Percentiles rank a stretch among this genome's conserved stretches.
Evolutionary conservation across 2,113 vertebrate species (phyloP).

Genomic region (Cairina moschata): DNA sequence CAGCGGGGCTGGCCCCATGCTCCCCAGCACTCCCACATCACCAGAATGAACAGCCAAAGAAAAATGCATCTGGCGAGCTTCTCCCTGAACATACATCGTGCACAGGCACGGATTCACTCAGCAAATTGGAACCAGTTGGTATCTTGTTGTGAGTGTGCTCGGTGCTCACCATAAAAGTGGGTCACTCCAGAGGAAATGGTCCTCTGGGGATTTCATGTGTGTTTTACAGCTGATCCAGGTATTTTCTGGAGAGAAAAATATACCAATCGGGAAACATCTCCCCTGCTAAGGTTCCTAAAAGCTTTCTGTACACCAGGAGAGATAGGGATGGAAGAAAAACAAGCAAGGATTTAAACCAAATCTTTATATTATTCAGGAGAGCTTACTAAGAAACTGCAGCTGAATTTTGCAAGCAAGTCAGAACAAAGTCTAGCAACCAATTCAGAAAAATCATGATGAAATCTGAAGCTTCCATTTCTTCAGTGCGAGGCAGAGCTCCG

Average conservation of each 20-base stretch:
- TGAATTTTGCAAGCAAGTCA: not conserved
- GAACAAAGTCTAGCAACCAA: not conserved
- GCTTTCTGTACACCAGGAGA: not conserved
- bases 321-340: not conserved
- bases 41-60: not conserved
- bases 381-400: not conserved
- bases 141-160: not conserved
- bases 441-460: not conserved
- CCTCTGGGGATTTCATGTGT: not conserved
- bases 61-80: not conserved
- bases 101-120: not conserved
- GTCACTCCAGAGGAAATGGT: not conserved
- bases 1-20: not conserved
- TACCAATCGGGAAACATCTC: not conserved
- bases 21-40: not conserved
- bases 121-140: not conserved
- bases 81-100: not conserved
- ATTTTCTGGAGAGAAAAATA: not conserved
- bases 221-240: not conserved
- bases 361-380: not conserved
- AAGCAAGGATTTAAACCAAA: not conserved
- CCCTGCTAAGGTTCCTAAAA: not conserved
- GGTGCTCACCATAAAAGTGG: not conserved
- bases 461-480: not conserved
- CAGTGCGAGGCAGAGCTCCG: not conserved